A percentile compares a stretch with the other conserved stretches of the same genome.
Conservation (phyloP, 2,888 invertebrate species). For the Lasioglossum vierecki region DNA sequence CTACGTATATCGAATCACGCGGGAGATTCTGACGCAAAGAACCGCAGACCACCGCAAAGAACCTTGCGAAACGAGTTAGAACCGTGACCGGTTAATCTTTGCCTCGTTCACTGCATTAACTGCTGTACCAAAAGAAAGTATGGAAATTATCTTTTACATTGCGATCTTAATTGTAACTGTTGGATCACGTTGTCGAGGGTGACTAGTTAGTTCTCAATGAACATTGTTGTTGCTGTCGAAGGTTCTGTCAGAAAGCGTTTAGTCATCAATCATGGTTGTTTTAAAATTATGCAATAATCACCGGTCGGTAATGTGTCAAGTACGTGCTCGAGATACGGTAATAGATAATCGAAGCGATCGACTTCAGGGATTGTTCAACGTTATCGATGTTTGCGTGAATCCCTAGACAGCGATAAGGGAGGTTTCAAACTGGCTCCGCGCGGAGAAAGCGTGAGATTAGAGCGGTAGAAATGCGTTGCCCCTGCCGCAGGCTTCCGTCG, state of each 20-base stretch:
- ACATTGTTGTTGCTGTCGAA: too few relatives aligned
- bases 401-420: not conserved
- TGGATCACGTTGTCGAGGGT: too few relatives aligned
- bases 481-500: not conserved
- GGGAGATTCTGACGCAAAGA: constrained; percentile 48
- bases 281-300: too few relatives aligned
- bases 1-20: constrained; percentile 46
- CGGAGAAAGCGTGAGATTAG: not conserved
- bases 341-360: not conserved
- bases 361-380: not conserved
- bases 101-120: too few relatives aligned
- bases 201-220: too few relatives aligned
- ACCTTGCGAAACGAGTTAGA: constrained; percentile 10
- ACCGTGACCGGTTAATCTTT: not conserved
- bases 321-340: not conserved
- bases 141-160: too few relatives aligned
- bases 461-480: not conserved
- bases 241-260: too few relatives aligned
- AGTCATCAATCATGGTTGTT: too few relatives aligned
- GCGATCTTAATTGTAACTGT: too few relatives aligned
- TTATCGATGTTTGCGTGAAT: not conserved
- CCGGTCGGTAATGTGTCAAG: not conserved
- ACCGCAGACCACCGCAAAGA: constrained; percentile 35
- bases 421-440: not conserved
- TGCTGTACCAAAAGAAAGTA: too few relatives aligned